Base-by-base conservation (phyloP, 2,888 invertebrate species). In the Smittia sp. region DNA sequence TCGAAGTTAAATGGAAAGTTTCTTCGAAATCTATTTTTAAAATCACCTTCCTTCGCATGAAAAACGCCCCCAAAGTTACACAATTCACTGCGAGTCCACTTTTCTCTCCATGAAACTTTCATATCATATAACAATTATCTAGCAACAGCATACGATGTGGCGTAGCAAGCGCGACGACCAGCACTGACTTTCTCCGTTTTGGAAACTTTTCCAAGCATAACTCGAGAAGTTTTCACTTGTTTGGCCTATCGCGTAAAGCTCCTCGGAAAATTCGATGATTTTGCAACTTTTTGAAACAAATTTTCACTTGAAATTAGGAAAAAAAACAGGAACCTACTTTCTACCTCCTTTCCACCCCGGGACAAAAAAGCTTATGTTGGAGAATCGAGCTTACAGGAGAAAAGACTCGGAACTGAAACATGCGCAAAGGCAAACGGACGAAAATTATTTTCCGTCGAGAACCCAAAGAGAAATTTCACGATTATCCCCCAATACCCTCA, bases 351-450 rank as follows among this genome's bases (percentile, higher is more conserved):
- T 72, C 72, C 58, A 72, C 62, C 58, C 58, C 54, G 72, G 58
- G 58, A 72, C 63, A 63, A 63, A 63, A 63, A 63, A 63, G 63
- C 63, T 63, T 63, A 63, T 72, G 54, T 72, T 62, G 54, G 18
- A 69, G 46, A 69, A 72, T 18, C 54, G 72, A 72, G 72, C 72
- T 72, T 72, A 72, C 72, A 72, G 72, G 72, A 54, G 72, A 72
- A 54, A 70, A 27, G 27, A 70, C 22, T 25, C 20, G 27, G 7
- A 66, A 62, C 38, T 15, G 25, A 62, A 38, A 62, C 72, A 72
- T 72, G 72, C 72, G 72, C 72, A 72, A 66, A 18, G 20, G 20
- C 20, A 46, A 46, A 46, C 46, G 15, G n/a, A 46, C 46, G 46
- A 46, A 46, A 32, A 32, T 32, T 6, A 46, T 46, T 46, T 46